phyloP scores from a whole-genome alignment of 2,113 vertebrate species.

The Dolichotis patagonum region DNA sequence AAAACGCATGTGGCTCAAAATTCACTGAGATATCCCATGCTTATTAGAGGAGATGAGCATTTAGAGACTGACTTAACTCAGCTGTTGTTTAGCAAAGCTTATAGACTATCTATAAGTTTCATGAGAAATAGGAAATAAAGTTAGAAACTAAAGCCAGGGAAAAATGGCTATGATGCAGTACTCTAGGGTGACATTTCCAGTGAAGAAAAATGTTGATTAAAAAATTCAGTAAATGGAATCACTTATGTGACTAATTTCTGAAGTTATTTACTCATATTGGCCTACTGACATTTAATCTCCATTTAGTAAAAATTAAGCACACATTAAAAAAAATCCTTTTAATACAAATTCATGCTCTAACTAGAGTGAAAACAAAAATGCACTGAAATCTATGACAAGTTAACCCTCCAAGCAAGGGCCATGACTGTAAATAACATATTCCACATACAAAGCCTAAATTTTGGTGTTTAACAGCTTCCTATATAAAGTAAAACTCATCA shows the following conservation, averaged over 20 bases:
- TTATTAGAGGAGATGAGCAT: neutral
- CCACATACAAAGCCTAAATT: conserved; percentile 11
- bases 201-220: neutral
- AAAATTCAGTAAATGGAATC: neutral
- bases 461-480: conserved; percentile 23
- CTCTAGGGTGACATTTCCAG: conserved; percentile 1
- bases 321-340: conserved; percentile 38
- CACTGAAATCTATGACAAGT: neutral
- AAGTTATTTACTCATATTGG: neutral
- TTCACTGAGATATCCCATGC: neutral
- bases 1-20: neutral
- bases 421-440: conserved; percentile 52
- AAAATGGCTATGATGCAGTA: neutral
- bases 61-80: neutral
- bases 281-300: conserved; percentile 19
- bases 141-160: neutral
- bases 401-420: conserved; percentile 17
- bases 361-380: neutral
- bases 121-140: neutral
- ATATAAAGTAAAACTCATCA: conserved; percentile 33
- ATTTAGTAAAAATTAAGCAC: neutral
- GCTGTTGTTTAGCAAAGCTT: neutral
- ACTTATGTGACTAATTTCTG: neutral
- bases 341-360: conserved; percentile 46
- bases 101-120: neutral